Conservation (phyloP, 2,888 invertebrate species). For the Muscina levida region DNA sequence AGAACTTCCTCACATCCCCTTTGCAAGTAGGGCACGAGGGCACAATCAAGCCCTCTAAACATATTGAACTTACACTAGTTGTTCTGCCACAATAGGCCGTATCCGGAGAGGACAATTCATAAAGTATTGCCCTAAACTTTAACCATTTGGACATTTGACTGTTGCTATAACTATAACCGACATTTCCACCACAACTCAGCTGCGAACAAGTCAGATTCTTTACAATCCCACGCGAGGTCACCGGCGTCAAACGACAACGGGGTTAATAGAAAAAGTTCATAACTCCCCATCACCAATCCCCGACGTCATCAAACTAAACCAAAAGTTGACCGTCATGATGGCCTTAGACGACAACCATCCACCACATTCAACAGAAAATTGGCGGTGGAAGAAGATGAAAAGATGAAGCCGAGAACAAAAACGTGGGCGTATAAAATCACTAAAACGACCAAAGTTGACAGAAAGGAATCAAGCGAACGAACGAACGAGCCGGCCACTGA, state of each 20-base stretch:
- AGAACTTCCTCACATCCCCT: not conserved
- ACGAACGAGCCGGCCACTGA: constrained; percentile 30
- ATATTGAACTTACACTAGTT: constrained; percentile 19
- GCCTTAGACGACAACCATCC: constrained; percentile 43
- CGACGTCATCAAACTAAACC: constrained; percentile 38
- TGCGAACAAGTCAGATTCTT: not conserved
- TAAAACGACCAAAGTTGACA: constrained; percentile 35
- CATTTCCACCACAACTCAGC: not conserved
- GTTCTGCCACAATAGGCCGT: not conserved
- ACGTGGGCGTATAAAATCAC: constrained; percentile 32
- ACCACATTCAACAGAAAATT: constrained; percentile 14
- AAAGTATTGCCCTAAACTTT: constrained; percentile 24
- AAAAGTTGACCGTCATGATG: constrained; percentile 55
- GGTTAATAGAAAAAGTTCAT: constrained; percentile 50
- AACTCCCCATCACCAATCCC: constrained; percentile 32
- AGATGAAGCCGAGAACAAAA: constrained; percentile 16
- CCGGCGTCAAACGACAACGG: constrained; percentile 4
- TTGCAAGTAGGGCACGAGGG: not conserved
- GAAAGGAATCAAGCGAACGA: constrained; percentile 49
- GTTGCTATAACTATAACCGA: not conserved
- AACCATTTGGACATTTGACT: not conserved
- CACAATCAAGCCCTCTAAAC: constrained; percentile 12
- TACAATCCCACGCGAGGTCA: not conserved
- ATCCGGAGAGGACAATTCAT: constrained; percentile 24
- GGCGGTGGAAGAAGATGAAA: constrained; percentile 25